Evolutionary conservation across 2,113 vertebrate species (phyloP).

Genomic region (Ophiodon elongatus): DNA sequence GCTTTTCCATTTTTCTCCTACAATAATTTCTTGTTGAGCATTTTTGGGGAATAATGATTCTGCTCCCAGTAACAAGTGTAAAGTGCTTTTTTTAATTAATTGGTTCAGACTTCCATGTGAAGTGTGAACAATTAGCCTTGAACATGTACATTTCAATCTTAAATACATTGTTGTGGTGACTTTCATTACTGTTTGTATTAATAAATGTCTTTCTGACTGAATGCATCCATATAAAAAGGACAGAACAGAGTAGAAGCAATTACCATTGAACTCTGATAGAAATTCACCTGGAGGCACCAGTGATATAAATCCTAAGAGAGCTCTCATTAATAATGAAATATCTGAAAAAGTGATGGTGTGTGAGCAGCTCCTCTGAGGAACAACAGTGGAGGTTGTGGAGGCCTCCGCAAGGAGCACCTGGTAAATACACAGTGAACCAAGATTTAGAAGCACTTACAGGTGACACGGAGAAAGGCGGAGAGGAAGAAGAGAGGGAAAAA

Average conservation of each 20-base stretch:
- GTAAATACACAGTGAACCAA: slow-evolving; percentile 49
- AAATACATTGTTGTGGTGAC: background rate
- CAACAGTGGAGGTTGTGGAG: slow-evolving; percentile 21
- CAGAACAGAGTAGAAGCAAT: slow-evolving; percentile 23
- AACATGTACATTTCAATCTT: background rate
- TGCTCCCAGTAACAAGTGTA: background rate
- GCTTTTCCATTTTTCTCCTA: background rate
- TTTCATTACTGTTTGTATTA: slow-evolving; percentile 8
- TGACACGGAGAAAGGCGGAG: slow-evolving; percentile 40
- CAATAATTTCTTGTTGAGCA: background rate
- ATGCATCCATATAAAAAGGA: slow-evolving; percentile 28
- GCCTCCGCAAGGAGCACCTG: slow-evolving; percentile 42
- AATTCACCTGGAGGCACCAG: slow-evolving; percentile 54
- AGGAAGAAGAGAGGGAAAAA: slow-evolving; percentile 2
- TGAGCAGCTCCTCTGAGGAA: slow-evolving; percentile 31
- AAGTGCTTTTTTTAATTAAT: background rate
- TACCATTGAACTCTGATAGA: slow-evolving; percentile 41
- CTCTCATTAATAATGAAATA: slow-evolving; percentile 55
- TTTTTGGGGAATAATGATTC: background rate
- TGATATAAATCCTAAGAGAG: slow-evolving; percentile 35
- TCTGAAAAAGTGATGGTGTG: slow-evolving; percentile 44
- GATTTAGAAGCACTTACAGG: slow-evolving; percentile 73
- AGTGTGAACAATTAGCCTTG: background rate
- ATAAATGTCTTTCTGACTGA: slow-evolving; percentile 29
- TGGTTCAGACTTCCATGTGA: background rate